Conservation (phyloP, 30 jellyfish, hydroid and myxozoan species). For the Nemopilema nomurai region DNA sequence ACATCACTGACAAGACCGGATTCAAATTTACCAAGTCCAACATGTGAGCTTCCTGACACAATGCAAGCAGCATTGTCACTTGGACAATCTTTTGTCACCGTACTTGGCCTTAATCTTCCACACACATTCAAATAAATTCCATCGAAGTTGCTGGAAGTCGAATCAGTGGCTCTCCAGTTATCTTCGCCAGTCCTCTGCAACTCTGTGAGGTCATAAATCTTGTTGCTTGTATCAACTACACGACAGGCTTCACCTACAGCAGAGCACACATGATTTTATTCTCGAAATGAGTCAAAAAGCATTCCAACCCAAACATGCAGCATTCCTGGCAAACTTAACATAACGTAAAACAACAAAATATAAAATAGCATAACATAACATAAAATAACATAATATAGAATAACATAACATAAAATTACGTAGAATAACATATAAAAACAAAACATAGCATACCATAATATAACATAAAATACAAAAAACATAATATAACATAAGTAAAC, state of each 20-base stretch:
- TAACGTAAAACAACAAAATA: too few relatives aligned
- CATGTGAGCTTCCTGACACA: slow-evolving; percentile 9
- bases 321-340: too few relatives aligned
- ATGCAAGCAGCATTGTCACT: slow-evolving; percentile 68
- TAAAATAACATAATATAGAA: too few relatives aligned
- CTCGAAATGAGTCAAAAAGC: too few relatives aligned
- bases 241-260: slow-evolving; percentile 46
- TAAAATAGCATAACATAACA: too few relatives aligned
- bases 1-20: slow-evolving; percentile 14
- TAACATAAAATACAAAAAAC: too few relatives aligned
- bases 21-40: slow-evolving; percentile 67
- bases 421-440: too few relatives aligned
- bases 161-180: slow-evolving; percentile 57
- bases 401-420: too few relatives aligned
- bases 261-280: background rate
- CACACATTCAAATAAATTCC: slow-evolving; percentile 63
- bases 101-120: slow-evolving; percentile 29
- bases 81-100: slow-evolving; percentile 52
- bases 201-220: slow-evolving; percentile 65
- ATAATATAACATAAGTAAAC: too few relatives aligned
- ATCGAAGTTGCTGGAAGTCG: slow-evolving; percentile 10
- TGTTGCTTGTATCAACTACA: slow-evolving; percentile 21
- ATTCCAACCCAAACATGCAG: too few relatives aligned
- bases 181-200: slow-evolving; percentile 39
- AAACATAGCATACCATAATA: too few relatives aligned